phyloP scores from a whole-genome alignment of 2,888 invertebrate species.

The Anthophora plumipes region DNA sequence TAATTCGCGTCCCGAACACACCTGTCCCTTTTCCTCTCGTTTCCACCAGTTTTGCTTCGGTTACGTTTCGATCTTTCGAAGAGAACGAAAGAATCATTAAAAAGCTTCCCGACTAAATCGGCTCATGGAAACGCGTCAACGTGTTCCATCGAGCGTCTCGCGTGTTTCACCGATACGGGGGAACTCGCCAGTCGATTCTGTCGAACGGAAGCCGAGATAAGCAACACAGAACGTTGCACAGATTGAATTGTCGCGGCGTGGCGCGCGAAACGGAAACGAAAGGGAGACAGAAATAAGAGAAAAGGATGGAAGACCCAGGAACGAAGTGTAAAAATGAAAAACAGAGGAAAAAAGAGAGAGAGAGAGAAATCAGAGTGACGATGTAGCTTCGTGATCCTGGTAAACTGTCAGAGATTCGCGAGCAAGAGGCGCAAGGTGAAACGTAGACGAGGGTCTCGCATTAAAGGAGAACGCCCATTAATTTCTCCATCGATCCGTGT shows the following conservation, averaged over 20 bases:
- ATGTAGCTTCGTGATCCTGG: slow-evolving; percentile 16
- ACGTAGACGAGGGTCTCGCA: slow-evolving; percentile 35
- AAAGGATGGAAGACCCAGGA: background rate
- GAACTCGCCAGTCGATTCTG: slow-evolving; percentile 8
- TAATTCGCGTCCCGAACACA: slow-evolving; percentile 14
- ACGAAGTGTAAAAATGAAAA: no score
- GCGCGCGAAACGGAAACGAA: background rate
- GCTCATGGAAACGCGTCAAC: background rate
- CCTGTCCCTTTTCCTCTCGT: background rate
- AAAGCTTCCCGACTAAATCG: slow-evolving; percentile 27
- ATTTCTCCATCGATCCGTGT: slow-evolving; percentile 56
- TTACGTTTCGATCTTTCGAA: background rate
- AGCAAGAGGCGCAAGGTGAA: slow-evolving; percentile 10
- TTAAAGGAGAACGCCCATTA: slow-evolving; percentile 59
- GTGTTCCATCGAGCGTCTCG: no score
- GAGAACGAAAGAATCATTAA: no score
- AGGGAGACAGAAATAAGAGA: background rate
- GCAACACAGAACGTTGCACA: slow-evolving; percentile 37
- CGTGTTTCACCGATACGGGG: background rate
- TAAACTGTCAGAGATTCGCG: slow-evolving; percentile 26
- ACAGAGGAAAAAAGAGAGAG: background rate
- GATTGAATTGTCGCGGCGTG: slow-evolving; percentile 32
- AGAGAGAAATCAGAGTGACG: background rate
- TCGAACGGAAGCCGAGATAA: slow-evolving; percentile 17
- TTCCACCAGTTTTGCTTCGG: no score